Evolutionary conservation across 2,888 invertebrate genomes (phyloP), one percentile per base, ranked within the genome.

Genomic region (Drosophila acutilabella): DNA sequence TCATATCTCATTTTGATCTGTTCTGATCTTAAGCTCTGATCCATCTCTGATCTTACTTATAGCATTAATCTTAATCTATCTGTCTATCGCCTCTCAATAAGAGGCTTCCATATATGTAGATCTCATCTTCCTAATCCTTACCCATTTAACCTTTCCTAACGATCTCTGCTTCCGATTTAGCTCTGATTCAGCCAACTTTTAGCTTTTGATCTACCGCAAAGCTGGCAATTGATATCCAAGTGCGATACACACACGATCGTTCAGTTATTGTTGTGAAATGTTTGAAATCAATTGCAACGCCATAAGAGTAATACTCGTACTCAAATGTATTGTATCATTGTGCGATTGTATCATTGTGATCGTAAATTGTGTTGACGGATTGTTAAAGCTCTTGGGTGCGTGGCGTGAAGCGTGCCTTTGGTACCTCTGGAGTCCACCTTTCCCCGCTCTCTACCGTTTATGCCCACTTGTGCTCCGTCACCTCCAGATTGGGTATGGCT

Each of bases 401-500:
- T 65, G 72, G 72, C 64, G 64, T 65, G 72, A 76, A 61, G 75
- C 69, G 69, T 76, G 76, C 59, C 44, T 10, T 54, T 42, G 66
- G 59, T 64, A 41, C 41, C 36, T 30, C 30, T 18, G 13, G 36
- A 8, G 33, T 10, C 14, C 36, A 4, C 1, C 13, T 38, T 1
- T 38, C 36, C 13, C 36, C 70, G 58, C 26, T 26, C 26, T 1
- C 70, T n/a, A n/a, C 64, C 51, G 33, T 5, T 58, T 41, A 2
- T 72, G 58, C 56, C 44, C 45, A 30, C 38, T 38, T 26, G 16
- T 14, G 20, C 14, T 33, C 11, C 57, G 75, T 77, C 65, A 70
- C 68, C 66, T 59, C 62, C 75, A 67, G 67, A 82, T 82, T 85
- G 78, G 83, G 80, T 74, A 86, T 83, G 81, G 72, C 74, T 73